Evolutionary conservation across 2,113 vertebrate genomes (phyloP).

Genomic region (Ailurus styani): DNA sequence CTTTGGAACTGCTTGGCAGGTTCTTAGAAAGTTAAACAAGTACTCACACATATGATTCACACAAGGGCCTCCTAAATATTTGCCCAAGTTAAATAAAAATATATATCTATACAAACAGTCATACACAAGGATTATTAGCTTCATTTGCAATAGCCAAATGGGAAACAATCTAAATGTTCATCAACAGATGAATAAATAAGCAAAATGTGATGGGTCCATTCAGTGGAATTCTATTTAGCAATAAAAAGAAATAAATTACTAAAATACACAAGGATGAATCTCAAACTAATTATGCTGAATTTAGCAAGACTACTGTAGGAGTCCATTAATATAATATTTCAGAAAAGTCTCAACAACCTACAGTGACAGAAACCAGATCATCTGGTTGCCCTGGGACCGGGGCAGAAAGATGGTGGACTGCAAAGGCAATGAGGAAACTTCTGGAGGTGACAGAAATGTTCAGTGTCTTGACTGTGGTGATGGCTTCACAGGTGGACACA

Average conservation of each 20-base stretch:
- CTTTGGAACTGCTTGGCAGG: not conserved
- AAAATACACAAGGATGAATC: not conserved
- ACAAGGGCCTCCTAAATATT: not conserved
- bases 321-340: not conserved
- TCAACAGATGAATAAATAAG: not conserved
- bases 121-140: not conserved
- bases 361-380: not conserved
- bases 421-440: not conserved
- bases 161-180: not conserved
- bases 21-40: not conserved
- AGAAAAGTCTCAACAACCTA: not conserved
- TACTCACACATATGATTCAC: not conserved
- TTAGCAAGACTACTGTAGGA: not conserved
- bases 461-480: not conserved
- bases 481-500: not conserved
- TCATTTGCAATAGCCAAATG: not conserved
- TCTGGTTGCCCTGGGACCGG: not conserved
- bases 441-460: not conserved
- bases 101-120: not conserved
- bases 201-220: not conserved
- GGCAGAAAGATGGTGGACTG: not conserved
- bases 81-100: slow-evolving; percentile 15
- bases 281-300: not conserved
- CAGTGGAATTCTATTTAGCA: not conserved
- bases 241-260: not conserved